Percentiles rank a stretch among this genome's conserved stretches.
Evolutionary conservation across 1,140 invertebrate genomes (phyloP).

Genomic region (Lasioglossum albipes): DNA sequence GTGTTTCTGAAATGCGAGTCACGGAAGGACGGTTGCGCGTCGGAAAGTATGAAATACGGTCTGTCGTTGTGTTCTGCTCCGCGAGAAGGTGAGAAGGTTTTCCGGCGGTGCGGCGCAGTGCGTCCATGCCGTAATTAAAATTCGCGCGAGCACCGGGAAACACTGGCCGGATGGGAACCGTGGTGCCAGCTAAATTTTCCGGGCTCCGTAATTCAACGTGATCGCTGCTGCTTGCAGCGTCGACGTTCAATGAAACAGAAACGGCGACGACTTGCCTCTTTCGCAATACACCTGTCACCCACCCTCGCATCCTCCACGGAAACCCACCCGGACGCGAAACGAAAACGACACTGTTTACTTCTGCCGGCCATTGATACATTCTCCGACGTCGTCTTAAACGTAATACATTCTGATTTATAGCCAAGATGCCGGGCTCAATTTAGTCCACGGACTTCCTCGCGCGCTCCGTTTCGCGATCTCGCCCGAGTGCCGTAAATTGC

Average conservation of each 20-base stretch:
- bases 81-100: neutral
- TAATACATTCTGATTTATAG: too few relatives aligned
- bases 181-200: neutral
- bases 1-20: constrained; percentile 3
- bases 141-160: too few relatives aligned
- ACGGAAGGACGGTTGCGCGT: neutral
- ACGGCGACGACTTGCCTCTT: neutral
- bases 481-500: too few relatives aligned
- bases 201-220: neutral
- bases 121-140: neutral
- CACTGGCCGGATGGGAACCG: neutral
- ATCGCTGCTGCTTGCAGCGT: neutral
- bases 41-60: constrained; percentile 5
- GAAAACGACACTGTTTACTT: too few relatives aligned
- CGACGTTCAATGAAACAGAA: neutral
- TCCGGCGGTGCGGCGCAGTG: neutral
- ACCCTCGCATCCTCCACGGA: too few relatives aligned
- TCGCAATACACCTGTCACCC: neutral
- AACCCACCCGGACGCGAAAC: too few relatives aligned
- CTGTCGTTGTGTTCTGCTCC: neutral
- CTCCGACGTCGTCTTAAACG: too few relatives aligned
- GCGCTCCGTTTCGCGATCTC: too few relatives aligned
- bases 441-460: too few relatives aligned
- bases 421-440: too few relatives aligned
- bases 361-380: too few relatives aligned